Percentiles rank a stretch among this genome's conserved stretches.
These are phyloP conservation scores for Trissonchulus latispiculum DNA, from an alignment of 2,888 invertebrate species.

Conservation along the genomic window DNA sequence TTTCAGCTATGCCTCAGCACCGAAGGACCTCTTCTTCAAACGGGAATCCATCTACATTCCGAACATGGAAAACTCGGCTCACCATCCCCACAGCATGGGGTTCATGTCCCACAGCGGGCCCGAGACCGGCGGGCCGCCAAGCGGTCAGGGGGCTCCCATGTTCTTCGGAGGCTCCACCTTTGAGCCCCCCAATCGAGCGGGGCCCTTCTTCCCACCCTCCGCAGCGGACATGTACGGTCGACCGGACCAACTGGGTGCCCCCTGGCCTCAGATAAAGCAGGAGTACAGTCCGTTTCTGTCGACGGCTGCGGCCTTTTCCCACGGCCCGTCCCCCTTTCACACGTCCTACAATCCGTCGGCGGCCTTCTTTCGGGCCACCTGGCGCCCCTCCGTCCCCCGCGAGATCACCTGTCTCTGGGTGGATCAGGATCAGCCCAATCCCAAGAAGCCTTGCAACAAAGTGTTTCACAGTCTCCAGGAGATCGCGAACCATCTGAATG, in stretches of 20 bases:
- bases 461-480: conserved; percentile 87
- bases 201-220: too few species aligned
- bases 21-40: not conserved
- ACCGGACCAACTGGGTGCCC: not conserved
- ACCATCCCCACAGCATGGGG: too few species aligned
- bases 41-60: not conserved
- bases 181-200: too few species aligned
- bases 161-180: too few species aligned
- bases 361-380: not conserved
- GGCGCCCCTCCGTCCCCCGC: conserved; percentile 1
- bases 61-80: too few species aligned
- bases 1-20: not conserved
- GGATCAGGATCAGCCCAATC: conserved; percentile 35
- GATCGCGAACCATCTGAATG: conserved; percentile 89
- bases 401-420: conserved; percentile 20
- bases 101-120: too few species aligned
- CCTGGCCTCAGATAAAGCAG: not conserved
- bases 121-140: too few species aligned
- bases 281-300: not conserved
- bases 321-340: not conserved
- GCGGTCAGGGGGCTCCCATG: too few species aligned
- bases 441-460: conserved; percentile 78
- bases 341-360: not conserved
- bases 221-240: too few species aligned
- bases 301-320: not conserved